Conservation (phyloP, 1,140 invertebrate species). For the Lepidotrigona ventralis region DNA sequence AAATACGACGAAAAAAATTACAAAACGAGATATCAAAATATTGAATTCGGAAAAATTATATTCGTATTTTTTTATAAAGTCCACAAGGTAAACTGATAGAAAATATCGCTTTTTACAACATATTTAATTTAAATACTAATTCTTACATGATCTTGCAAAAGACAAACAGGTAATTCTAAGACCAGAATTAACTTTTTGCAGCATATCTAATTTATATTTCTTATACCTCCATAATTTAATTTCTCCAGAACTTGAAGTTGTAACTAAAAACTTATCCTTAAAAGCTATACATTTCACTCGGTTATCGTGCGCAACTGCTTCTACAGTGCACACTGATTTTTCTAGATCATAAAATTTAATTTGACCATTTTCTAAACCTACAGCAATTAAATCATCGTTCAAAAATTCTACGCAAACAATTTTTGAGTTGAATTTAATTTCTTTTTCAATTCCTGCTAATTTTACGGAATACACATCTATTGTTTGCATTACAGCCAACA, state of each 20-base stretch:
- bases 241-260: slow-evolving; percentile 87
- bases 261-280: slow-evolving; percentile 80
- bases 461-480: slow-evolving; percentile 90
- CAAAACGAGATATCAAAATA: not conserved
- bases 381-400: slow-evolving; percentile 82
- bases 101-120: not conserved
- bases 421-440: slow-evolving; percentile 82
- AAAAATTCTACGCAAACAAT: slow-evolving; percentile 84
- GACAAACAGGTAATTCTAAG: slow-evolving; percentile 77
- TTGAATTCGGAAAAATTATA: not conserved
- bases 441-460: slow-evolving; percentile 84
- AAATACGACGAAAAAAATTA: no score
- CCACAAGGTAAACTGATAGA: not conserved
- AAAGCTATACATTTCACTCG: slow-evolving; percentile 85
- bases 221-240: slow-evolving; percentile 87
- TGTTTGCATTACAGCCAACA: slow-evolving; percentile 84
- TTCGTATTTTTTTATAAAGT: not conserved
- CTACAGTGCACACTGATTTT: slow-evolving; percentile 75
- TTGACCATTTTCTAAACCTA: slow-evolving; percentile 87
- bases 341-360: slow-evolving; percentile 83
- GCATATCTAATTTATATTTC: slow-evolving; percentile 76
- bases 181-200: slow-evolving; percentile 70
- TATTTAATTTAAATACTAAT: slow-evolving; percentile 35
- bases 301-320: slow-evolving; percentile 83
- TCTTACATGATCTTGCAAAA: slow-evolving; percentile 53